Evolutionary conservation across 2,888 invertebrate species (phyloP).

Genomic region (Mimumesa dahlbomi): DNA sequence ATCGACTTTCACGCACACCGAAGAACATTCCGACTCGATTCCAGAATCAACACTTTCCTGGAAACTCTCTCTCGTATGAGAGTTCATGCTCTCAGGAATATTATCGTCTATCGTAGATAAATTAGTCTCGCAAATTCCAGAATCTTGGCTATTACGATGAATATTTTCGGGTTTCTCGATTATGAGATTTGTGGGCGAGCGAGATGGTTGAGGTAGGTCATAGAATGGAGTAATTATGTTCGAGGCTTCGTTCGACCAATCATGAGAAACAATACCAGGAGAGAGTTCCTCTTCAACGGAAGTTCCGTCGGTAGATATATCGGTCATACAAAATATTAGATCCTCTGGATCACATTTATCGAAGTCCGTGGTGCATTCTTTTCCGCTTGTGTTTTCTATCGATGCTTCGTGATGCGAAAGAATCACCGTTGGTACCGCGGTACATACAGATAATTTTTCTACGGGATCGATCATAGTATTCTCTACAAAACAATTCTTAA

Average conservation of each 20-base stretch:
- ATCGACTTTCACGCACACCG: conserved; percentile 56
- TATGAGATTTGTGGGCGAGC: conserved; percentile 58
- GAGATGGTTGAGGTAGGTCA: conserved; percentile 39
- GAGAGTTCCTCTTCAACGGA: conserved; percentile 45
- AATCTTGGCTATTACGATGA: conserved; percentile 67
- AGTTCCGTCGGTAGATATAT: conserved; percentile 56
- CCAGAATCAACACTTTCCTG: conserved; percentile 69
- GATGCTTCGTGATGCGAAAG: conserved; percentile 11
- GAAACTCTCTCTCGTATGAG: conserved; percentile 52
- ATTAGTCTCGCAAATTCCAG: conserved; percentile 66
- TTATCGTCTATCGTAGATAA: conserved; percentile 58
- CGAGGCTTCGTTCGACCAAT: conserved; percentile 35
- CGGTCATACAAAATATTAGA: conserved; percentile 67
- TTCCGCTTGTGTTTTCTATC: background rate
- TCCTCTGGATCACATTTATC: conserved; percentile 63
- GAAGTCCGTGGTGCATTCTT: conserved; percentile 17
- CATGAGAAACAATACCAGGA: conserved; percentile 28
- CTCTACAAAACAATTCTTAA: conserved; percentile 13
- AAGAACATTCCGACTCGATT: conserved; percentile 71
- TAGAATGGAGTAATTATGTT: conserved; percentile 35
- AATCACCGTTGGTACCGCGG: conserved; percentile 29
- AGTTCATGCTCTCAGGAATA: conserved; percentile 25
- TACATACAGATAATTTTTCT: conserved; percentile 2
- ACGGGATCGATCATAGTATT: conserved; percentile 11
- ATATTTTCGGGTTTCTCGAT: conserved; percentile 57